phyloP scores from a whole-genome alignment of 2,113 vertebrate species.

The Callipepla californica region DNA sequence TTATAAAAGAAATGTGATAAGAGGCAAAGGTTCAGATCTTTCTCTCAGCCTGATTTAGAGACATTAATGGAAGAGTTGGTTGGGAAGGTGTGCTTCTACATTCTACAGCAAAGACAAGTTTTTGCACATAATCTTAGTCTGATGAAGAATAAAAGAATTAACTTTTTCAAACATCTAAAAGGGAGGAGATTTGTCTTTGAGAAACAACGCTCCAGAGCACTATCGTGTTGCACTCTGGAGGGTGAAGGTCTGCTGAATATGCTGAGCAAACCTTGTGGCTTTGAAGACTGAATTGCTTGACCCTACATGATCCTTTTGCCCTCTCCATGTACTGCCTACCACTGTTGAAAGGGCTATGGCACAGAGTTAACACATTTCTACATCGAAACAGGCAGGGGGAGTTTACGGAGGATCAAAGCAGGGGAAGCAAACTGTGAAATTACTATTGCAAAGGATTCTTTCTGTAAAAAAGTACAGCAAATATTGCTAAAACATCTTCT shows the following conservation, averaged over 20 bases:
- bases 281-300: constrained; percentile 11
- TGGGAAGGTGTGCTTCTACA: background rate
- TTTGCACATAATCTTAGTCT: background rate
- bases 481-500: background rate
- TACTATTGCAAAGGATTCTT: constrained; percentile 1
- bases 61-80: background rate
- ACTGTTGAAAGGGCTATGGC: background rate
- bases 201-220: background rate
- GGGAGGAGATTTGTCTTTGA: background rate
- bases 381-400: background rate
- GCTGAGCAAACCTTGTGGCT: background rate
- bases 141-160: background rate
- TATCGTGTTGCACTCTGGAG: background rate
- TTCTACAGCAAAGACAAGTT: background rate
- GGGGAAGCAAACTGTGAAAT: constrained; percentile 20
- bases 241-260: constrained; percentile 13
- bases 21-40: background rate
- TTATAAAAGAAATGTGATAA: background rate
- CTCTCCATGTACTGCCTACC: background rate
- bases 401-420: background rate
- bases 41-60: background rate
- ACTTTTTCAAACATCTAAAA: background rate
- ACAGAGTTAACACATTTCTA: background rate
- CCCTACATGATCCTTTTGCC: background rate
- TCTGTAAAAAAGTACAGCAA: constrained; percentile 15